phyloP scores from a whole-genome alignment of 2,888 invertebrate genomes.

The Zaprionus lineosus region DNA sequence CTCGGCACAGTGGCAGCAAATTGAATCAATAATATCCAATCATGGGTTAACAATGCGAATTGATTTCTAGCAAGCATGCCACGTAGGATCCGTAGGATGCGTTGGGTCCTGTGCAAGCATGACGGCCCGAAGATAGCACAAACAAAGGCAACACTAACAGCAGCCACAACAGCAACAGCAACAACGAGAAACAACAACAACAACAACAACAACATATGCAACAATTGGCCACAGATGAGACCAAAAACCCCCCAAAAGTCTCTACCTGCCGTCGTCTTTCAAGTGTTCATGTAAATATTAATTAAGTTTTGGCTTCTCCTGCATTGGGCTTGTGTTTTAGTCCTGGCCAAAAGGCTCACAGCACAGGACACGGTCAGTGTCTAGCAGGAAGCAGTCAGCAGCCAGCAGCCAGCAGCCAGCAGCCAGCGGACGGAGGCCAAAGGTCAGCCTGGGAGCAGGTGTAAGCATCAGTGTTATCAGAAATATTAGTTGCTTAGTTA shows the following conservation, averaged over 20 bases:
- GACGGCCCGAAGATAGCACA: conserved; percentile 52
- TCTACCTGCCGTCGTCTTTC: neutral
- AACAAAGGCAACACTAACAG: conserved; percentile 16
- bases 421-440: neutral
- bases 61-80: conserved; percentile 72
- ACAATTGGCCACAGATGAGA: conserved; percentile 30
- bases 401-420: neutral
- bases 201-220: conserved; percentile 10
- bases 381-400: too few species aligned
- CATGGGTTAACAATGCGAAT: conserved; percentile 80
- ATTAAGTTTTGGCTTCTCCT: conserved; percentile 70
- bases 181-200: conserved; percentile 23
- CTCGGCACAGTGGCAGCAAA: conserved; percentile 73
- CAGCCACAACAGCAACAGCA: conserved; percentile 12
- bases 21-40: conserved; percentile 81
- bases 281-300: conserved; percentile 73
- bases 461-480: conserved; percentile 36
- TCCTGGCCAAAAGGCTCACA: conserved; percentile 8
- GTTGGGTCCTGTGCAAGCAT: conserved; percentile 55
- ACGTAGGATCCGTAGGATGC: conserved; percentile 29
- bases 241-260: neutral
- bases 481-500: conserved; percentile 54
- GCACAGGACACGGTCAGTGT: neutral
- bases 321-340: conserved; percentile 45
- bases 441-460: too few species aligned